phyloP scores from a whole-genome alignment of 92 coral and sea anemone genomes.

The Siderastrea radians region DNA sequence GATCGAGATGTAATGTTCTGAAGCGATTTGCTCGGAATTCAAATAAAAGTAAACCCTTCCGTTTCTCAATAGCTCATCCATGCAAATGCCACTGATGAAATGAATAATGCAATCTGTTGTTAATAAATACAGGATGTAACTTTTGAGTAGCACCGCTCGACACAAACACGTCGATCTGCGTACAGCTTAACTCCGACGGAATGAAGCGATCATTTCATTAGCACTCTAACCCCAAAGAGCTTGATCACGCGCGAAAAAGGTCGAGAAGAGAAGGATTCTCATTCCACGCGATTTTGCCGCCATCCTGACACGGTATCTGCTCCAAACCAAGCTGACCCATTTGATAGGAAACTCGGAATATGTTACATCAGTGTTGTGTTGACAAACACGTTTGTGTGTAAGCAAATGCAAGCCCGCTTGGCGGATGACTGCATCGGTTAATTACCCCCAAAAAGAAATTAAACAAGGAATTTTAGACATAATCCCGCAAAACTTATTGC shows the following conservation, averaged over 20 bases:
- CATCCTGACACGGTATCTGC: neutral
- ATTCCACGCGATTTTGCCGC: neutral
- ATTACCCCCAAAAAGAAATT: neutral
- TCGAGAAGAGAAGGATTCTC: neutral
- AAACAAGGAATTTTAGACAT: constrained; percentile 4
- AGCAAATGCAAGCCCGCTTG: constrained; percentile 2
- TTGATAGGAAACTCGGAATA: constrained; percentile 13
- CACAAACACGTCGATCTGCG: neutral
- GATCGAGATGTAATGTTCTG: neutral
- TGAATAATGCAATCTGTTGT: constrained; percentile 7
- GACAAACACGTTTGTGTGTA: constrained; percentile 39
- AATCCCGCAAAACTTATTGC: neutral
- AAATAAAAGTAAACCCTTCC: constrained; percentile 32
- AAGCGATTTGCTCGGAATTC: constrained; percentile 25
- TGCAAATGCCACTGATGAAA: neutral
- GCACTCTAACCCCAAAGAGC: neutral
- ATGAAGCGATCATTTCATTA: neutral
- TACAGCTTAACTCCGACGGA: constrained; percentile 7
- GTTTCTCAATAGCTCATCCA: constrained; percentile 17
- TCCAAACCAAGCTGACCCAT: neutral
- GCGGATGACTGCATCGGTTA: neutral
- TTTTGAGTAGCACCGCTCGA: constrained; percentile 14
- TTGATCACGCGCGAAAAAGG: neutral
- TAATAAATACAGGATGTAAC: neutral
- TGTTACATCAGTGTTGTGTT: constrained; percentile 22